Evolutionary conservation across 1,140 invertebrate genomes (phyloP).

Genomic region (Trachymyrmex cornetzi): DNA sequence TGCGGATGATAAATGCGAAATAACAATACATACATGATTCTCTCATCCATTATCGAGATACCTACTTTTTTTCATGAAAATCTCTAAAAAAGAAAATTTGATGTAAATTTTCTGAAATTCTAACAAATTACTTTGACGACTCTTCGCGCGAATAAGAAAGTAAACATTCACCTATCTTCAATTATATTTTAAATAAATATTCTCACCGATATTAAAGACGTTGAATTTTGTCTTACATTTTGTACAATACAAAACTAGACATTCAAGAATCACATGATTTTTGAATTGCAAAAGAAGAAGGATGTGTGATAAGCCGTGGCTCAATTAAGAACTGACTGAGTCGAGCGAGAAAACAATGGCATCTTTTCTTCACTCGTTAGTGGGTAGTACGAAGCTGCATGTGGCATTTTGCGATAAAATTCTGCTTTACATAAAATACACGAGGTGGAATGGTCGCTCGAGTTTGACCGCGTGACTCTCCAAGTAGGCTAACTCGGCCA

Average conservation of each 20-base stretch:
- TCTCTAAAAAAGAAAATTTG: not conserved
- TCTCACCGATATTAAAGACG: not conserved
- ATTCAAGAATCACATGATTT: not conserved
- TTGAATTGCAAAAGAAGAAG: not conserved
- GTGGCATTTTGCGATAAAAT: constrained; percentile 1
- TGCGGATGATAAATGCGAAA: constrained; percentile 34
- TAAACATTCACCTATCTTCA: not conserved
- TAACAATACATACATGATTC: not conserved
- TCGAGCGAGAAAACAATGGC: not conserved
- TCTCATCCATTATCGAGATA: not conserved
- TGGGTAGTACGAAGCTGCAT: not conserved
- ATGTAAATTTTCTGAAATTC: not conserved
- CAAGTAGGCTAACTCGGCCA: constrained; percentile 47
- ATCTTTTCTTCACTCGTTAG: not conserved
- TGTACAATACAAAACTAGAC: not conserved
- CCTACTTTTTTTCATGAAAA: not conserved
- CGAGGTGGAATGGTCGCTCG: not conserved
- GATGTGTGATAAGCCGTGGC: not conserved
- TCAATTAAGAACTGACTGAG: not conserved
- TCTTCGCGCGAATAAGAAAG: not conserved
- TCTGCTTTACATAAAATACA: constrained; percentile 3
- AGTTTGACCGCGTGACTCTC: constrained; percentile 22
- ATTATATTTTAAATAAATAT: not conserved
- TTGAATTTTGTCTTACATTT: not conserved
- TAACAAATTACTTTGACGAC: not conserved